Base-by-base conservation (phyloP, 2,113 vertebrate genomes). In the Octodon degus region DNA sequence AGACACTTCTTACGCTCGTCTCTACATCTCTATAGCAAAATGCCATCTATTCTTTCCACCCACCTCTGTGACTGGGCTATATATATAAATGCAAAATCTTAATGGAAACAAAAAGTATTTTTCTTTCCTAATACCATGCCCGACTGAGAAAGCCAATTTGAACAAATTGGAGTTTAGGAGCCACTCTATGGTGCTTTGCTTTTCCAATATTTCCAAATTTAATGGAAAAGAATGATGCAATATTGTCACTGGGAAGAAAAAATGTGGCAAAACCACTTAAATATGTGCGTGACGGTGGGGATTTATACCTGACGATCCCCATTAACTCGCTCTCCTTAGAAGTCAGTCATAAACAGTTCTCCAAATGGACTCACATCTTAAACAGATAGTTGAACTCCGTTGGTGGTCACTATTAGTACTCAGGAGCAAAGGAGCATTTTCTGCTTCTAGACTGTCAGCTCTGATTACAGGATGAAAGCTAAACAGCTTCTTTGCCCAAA, bases 401-500 rank as follows among this genome's bases (percentile, higher is more conserved):
- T 76, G 86, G 85, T 83, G 62, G 60, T 76, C 95, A 82, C 94
- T 85, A 91, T 92, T 81, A 91, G 86, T 20, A 40, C 65, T 84
- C 37, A 27, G 47, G n/a, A 89, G 83, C 55, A 86, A 93, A 81
- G 76, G 14, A 93, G 63, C 37, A 30, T 43, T 70, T 88, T 79
- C 20, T 92, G 82, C 72, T 94, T 93, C 80, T 95, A 87, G 89
- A 65, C 37, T 88, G 65, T 82, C 94, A 94, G 11, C 65, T 94
- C 94, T 94, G 86, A 97, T 92, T 93, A 94, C 4, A 92, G 76
- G 63, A 96, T 93, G 62, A 93, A 94, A 94, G 90, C 74, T 58
- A 86, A 88, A 82, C 30, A 93, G n/a, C 50, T 86, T 81, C 72
- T 96, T 76, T 95, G 87, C 85, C 76, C 86, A 97, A 97, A 96